Percentiles rank a stretch among this genome's conserved stretches.
Conservation (phyloP, 2,888 invertebrate genomes). For the Phaonia tiefii region DNA sequence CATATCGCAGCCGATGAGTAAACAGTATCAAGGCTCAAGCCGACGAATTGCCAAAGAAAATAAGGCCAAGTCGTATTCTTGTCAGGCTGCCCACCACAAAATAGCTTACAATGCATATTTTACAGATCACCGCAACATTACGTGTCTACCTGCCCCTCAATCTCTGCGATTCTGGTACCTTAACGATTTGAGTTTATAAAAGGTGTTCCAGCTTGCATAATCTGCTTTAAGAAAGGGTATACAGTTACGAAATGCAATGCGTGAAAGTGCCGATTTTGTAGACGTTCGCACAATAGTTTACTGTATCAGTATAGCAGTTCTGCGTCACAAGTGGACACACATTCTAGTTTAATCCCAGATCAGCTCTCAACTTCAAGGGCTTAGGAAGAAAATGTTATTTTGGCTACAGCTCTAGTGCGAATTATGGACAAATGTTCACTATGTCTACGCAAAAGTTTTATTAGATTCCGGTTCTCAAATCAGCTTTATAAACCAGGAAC, state of each 20-base stretch:
- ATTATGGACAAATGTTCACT: too few species aligned
- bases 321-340: too few species aligned
- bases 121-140: conserved; percentile 16
- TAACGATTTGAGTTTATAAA: conserved; percentile 31
- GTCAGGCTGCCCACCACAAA: not conserved
- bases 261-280: conserved; percentile 3
- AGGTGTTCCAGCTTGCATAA: conserved; percentile 12
- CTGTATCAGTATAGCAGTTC: not conserved
- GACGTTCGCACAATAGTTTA: not conserved
- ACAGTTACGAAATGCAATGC: conserved; percentile 21
- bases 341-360: too few species aligned
- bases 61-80: conserved; percentile 12
- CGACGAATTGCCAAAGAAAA: not conserved
- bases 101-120: not conserved
- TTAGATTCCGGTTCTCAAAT: too few species aligned
- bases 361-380: too few species aligned
- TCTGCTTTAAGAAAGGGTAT: conserved; percentile 24
- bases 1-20: conserved; percentile 43
- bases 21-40: conserved; percentile 15
- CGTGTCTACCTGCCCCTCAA: not conserved
- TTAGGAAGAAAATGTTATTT: too few species aligned
- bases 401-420: too few species aligned
- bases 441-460: too few species aligned
- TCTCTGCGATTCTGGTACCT: not conserved
- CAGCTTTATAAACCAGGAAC: too few species aligned